Conservation (phyloP, 2,113 vertebrate genomes). For the Carassius gibelio region DNA sequence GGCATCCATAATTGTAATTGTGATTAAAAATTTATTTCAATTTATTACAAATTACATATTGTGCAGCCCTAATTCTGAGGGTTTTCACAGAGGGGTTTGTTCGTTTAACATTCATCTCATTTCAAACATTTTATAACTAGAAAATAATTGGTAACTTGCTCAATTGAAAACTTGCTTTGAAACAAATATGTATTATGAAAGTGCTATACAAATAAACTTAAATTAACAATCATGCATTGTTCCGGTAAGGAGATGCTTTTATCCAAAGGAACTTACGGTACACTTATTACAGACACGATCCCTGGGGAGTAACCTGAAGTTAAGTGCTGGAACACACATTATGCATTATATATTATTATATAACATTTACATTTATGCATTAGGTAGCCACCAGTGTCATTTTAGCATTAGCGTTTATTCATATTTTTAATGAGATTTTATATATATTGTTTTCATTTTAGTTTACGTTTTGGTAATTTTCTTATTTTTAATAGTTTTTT, state of each 20-base stretch:
- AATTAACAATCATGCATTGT: constrained; percentile 4
- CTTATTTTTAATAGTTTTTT: too few species aligned
- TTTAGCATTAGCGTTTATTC: too few species aligned
- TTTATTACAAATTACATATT: too few species aligned
- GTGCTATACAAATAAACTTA: neutral
- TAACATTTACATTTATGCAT: neutral
- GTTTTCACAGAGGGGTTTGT: too few species aligned
- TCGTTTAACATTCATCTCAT: too few species aligned
- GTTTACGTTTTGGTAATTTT: too few species aligned
- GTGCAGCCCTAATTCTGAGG: too few species aligned
- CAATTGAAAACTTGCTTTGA: neutral
- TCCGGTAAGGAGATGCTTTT: constrained; percentile 24
- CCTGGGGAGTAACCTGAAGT: neutral
- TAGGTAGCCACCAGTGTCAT: neutral
- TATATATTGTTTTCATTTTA: too few species aligned
- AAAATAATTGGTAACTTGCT: neutral
- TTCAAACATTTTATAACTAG: too few species aligned
- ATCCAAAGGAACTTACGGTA: constrained; percentile 14
- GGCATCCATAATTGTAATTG: too few species aligned
- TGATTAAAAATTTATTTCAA: too few species aligned
- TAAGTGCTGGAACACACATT: neutral
- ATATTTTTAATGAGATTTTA: too few species aligned
- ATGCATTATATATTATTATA: constrained; percentile 20
- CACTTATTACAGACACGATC: constrained; percentile 4
- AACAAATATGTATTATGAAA: neutral